A percentile compares a stretch with the other conserved stretches of the same genome.
phyloP scores from a whole-genome alignment of 2,113 vertebrate genomes.

The Tamias sibiricus region DNA sequence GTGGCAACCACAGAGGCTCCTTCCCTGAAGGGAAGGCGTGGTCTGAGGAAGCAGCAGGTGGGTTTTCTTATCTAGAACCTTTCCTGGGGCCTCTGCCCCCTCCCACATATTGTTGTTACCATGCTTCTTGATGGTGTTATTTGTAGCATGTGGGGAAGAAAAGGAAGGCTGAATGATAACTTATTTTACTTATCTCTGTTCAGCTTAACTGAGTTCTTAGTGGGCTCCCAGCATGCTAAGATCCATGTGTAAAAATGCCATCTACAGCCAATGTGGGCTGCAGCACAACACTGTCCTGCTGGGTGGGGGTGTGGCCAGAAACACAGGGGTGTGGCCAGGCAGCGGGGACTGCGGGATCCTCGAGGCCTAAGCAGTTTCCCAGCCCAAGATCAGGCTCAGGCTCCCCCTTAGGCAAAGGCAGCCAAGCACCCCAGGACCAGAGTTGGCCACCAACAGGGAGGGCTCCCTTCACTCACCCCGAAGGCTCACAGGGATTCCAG shows the following conservation, averaged over 20 bases:
- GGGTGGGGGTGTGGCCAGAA: background rate
- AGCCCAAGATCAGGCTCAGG: slow-evolving; percentile 39
- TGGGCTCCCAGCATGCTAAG: no score
- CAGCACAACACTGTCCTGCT: background rate
- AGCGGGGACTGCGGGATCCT: background rate
- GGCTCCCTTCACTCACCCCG: background rate
- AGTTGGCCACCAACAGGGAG: background rate
- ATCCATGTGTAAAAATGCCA: background rate
- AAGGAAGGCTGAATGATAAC: background rate
- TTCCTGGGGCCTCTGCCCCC: no score
- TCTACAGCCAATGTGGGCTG: background rate
- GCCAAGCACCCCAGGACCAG: background rate
- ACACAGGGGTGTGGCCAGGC: background rate
- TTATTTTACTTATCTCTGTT: background rate
- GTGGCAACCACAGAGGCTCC: no score
- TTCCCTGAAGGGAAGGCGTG: no score
- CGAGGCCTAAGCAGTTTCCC: slow-evolving; percentile 33
- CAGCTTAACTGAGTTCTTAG: no score
- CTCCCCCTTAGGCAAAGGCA: slow-evolving; percentile 26
- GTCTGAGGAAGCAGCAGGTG: no score
- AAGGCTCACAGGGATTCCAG: background rate
- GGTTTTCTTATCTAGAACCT: no score
- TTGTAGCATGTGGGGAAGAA: fast-evolving
- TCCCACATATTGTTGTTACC: no score
- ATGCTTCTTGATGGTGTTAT: background rate